Conservation (phyloP, 2,888 invertebrate species). For the Anoplius nigerrimus region DNA sequence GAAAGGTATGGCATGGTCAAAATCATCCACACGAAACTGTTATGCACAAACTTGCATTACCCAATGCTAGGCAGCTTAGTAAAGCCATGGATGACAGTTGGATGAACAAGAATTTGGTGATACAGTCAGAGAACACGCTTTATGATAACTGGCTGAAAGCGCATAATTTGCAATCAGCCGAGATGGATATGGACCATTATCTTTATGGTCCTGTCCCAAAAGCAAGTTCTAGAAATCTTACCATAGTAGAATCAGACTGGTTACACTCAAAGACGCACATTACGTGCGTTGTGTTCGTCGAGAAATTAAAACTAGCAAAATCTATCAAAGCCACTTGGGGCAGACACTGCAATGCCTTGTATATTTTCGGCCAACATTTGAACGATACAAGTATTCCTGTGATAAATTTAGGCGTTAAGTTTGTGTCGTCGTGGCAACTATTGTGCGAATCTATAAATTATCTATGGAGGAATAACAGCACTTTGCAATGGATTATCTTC, state of each 20-base stretch:
- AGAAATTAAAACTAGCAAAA: constrained; percentile 71
- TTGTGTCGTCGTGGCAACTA: constrained; percentile 74
- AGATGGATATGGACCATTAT: constrained; percentile 58
- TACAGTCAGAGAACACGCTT: constrained; percentile 8
- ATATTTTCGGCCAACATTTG: constrained; percentile 65
- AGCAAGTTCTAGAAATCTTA: constrained; percentile 5
- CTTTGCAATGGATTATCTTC: constrained; percentile 77
- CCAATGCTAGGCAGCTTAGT: not conserved
- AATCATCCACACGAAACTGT: not conserved
- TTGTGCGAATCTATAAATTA: constrained; percentile 73
- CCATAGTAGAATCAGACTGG: constrained; percentile 64
- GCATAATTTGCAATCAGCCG: constrained; percentile 39
- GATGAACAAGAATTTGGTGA: constrained; percentile 10
- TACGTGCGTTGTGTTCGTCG: constrained; percentile 76
- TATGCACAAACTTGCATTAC: constrained; percentile 11
- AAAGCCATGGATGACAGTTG: constrained; percentile 35
- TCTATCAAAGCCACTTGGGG: constrained; percentile 75
- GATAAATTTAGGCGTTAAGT: constrained; percentile 61
- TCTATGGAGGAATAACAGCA: constrained; percentile 55
- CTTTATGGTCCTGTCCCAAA: constrained; percentile 50
- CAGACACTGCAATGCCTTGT: constrained; percentile 68
- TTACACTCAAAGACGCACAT: constrained; percentile 69
- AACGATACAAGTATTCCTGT: constrained; percentile 56
- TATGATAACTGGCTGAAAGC: constrained; percentile 62
- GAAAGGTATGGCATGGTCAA: not conserved